phyloP scores from a whole-genome alignment of 2,113 vertebrate genomes.

The Pollachius pollachius region DNA sequence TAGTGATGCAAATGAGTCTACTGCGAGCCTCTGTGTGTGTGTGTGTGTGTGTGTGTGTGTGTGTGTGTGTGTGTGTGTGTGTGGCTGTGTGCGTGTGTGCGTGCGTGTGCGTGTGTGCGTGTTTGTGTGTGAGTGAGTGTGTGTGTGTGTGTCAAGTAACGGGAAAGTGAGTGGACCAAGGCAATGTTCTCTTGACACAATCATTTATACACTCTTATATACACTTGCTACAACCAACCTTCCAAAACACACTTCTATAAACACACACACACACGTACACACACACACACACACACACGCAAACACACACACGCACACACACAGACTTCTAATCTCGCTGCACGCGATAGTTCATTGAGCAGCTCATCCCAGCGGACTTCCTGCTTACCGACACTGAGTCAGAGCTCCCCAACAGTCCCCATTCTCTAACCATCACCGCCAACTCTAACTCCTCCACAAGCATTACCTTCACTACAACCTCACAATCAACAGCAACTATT shows the following conservation, averaged over 20 bases:
- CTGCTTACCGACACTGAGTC: constrained; percentile 37
- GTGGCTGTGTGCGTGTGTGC: too few relatives aligned
- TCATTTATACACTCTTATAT: background rate
- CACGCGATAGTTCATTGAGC: background rate
- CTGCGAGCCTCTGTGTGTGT: background rate
- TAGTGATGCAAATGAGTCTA: constrained; percentile 34
- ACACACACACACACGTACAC: background rate
- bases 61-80: too few relatives aligned
- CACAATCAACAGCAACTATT: too few relatives aligned
- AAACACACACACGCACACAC: constrained; percentile 11
- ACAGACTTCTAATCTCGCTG: background rate
- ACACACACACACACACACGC: constrained; percentile 7
- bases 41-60: too few relatives aligned
- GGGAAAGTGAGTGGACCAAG: too few relatives aligned
- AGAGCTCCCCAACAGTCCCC: constrained; percentile 13
- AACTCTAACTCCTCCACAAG: constrained; percentile 9
- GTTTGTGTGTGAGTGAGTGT: too few relatives aligned
- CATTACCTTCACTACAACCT: constrained; percentile 12
- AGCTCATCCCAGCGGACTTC: constrained; percentile 16
- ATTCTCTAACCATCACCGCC: too few relatives aligned
- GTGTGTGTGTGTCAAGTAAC: too few relatives aligned
- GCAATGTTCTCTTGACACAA: background rate
- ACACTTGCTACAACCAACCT: background rate
- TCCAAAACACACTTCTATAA: background rate
- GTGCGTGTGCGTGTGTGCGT: too few relatives aligned